Conservation (phyloP, 2,888 invertebrate genomes). For the Limnephilus rhombicus region DNA sequence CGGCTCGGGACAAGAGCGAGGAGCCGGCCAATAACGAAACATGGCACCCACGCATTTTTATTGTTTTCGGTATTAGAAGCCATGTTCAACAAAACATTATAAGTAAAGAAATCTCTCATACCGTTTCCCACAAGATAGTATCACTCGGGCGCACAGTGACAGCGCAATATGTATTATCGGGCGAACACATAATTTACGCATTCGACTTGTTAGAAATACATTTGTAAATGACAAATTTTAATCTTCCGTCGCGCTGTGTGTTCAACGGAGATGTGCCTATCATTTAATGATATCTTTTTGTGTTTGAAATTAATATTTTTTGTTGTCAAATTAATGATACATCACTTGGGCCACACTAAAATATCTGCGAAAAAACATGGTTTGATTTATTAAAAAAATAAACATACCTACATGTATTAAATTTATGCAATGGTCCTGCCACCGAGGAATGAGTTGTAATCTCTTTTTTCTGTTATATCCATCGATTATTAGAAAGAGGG, state of each 20-base stretch:
- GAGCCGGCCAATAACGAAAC: slow-evolving; percentile 48
- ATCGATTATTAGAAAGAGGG: not conserved
- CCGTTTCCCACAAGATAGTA: slow-evolving; percentile 62
- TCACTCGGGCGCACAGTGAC: slow-evolving; percentile 29
- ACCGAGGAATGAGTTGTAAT: not conserved
- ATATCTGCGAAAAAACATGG: too few relatives aligned
- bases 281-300: not conserved
- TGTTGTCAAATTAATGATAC: not conserved
- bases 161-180: slow-evolving; percentile 40
- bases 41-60: slow-evolving; percentile 60
- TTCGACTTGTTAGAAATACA: slow-evolving; percentile 35
- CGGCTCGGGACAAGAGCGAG: slow-evolving; percentile 33
- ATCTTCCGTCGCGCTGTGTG: not conserved
- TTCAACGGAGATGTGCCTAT: not conserved
- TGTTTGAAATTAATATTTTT: not conserved
- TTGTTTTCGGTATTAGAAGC: slow-evolving; percentile 61
- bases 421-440: not conserved
- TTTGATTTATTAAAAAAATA: too few relatives aligned
- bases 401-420: too few relatives aligned
- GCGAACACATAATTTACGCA: slow-evolving; percentile 33
- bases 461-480: not conserved
- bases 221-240: slow-evolving; percentile 34
- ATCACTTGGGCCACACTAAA: not conserved
- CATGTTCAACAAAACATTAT: slow-evolving; percentile 63
- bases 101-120: slow-evolving; percentile 58